Base-by-base conservation (phyloP, 2,888 invertebrate genomes). In the Platerodrilus igneus region DNA sequence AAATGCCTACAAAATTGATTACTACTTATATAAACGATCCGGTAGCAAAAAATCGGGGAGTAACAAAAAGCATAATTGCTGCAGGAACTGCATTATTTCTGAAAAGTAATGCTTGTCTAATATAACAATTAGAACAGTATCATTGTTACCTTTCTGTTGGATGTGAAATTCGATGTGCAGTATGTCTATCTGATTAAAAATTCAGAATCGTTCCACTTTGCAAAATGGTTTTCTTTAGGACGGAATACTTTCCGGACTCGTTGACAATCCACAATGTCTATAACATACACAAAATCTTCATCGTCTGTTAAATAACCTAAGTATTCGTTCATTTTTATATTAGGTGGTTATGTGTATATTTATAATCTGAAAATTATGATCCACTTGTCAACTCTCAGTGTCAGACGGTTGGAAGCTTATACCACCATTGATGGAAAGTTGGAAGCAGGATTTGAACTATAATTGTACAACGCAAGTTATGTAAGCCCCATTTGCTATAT, bases 221-320 rank as follows among this genome's bases (percentile, higher is more conserved):
- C 16, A 13, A 37, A 37, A 31, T 37, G 16, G 18, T 37, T 37
- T n/a, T 16, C 1, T n/a, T 23, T 9, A n/a, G 15, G 9, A 21
- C 37, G n/a, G 8, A 20, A 37, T n/a, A 15, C 22, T 22, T 26
- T 19, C 9, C 15, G n/a, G n/a, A 15, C 23, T 25, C 31, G 21
- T 7, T 11, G 37, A 13, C 8, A 31, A 9, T 5, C 30, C 14
- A 31, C 20, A 3, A 31, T 8, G 3, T 32, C 13, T 10, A 32
- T 14, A 9, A 37, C 5, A 20, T 32, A 31, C 6, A 37, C 6
- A 37, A 37, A 37, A 5, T 37, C 37, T 25, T 37, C 37, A 14
- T 37, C 37, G 18, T 37, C 37, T 3, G 37, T 37, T 14, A 37
- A 32, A 17, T n/a, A n/a, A n/a, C n/a, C n/a, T n/a, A n/a, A n/a